These are phyloP conservation scores for Caradrina clavipalpis DNA, from an alignment of 2,888 invertebrate species.

Conservation along the genomic window DNA sequence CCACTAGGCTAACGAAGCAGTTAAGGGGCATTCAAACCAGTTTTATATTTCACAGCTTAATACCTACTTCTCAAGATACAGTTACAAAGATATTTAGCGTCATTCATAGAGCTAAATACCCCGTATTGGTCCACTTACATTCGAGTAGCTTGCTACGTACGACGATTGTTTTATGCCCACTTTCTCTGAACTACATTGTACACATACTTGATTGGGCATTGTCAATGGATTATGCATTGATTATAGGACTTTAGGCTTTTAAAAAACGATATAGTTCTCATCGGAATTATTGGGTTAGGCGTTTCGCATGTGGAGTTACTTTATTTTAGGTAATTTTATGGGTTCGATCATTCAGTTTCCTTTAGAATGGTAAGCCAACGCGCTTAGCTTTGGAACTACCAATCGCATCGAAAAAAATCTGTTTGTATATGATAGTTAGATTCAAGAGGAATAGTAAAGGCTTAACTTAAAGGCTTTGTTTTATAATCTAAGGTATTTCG, in stretches of 20 bases:
- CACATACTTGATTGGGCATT: slow-evolving; percentile 44
- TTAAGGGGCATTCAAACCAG: not conserved
- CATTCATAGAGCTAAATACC: slow-evolving; percentile 35
- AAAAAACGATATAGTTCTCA: slow-evolving; percentile 2
- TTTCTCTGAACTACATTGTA: slow-evolving; percentile 68
- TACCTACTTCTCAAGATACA: slow-evolving; percentile 16
- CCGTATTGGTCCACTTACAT: slow-evolving; percentile 46
- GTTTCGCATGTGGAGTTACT: not conserved
- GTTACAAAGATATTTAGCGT: slow-evolving; percentile 18
- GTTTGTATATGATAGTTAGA: too few relatives aligned
- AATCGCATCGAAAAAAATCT: too few relatives aligned
- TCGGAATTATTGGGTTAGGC: slow-evolving; percentile 4
- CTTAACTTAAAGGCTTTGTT: too few relatives aligned
- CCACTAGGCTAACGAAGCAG: too few relatives aligned
- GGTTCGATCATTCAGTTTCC: too few relatives aligned
- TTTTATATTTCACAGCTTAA: slow-evolving; percentile 6
- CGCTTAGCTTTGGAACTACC: too few relatives aligned
- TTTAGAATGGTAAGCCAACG: too few relatives aligned
- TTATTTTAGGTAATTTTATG: too few relatives aligned
- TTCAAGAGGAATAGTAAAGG: too few relatives aligned
- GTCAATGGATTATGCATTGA: slow-evolving; percentile 37
- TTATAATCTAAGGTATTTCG: too few relatives aligned
- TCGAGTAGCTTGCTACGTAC: slow-evolving; percentile 29
- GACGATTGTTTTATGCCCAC: slow-evolving; percentile 61
- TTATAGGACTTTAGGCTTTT: not conserved